A percentile compares a stretch with the other conserved stretches of the same genome.
phyloP scores from a whole-genome alignment of 2,113 vertebrate genomes.

The Sula dactylatra region DNA sequence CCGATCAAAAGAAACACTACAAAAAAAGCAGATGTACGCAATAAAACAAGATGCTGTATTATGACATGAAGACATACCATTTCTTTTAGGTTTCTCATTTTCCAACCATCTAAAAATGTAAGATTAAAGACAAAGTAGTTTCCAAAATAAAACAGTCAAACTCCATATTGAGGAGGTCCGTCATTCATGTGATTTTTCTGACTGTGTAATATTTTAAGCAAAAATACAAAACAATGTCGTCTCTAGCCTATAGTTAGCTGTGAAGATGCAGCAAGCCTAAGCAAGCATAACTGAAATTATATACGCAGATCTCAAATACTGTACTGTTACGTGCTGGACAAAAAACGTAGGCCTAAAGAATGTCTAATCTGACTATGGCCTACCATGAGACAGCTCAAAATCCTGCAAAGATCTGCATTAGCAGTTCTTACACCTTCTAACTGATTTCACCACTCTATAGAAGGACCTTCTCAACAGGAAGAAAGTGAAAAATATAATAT shows the following conservation, averaged over 20 bases:
- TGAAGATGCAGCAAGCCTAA: not conserved
- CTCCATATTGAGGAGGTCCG: not conserved
- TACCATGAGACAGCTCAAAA: not conserved
- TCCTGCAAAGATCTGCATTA: not conserved
- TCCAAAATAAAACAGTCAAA: not conserved
- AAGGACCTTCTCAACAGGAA: not conserved
- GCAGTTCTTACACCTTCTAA: not conserved
- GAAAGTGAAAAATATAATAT: not conserved
- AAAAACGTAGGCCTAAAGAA: not conserved
- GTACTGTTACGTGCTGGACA: not conserved
- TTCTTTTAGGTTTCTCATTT: not conserved
- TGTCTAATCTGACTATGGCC: not conserved
- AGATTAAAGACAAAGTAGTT: not conserved
- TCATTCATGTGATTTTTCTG: not conserved
- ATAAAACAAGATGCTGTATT: not conserved
- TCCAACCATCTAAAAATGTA: not conserved
- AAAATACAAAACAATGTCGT: not conserved
- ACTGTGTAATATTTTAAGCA: not conserved
- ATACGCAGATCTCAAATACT: not conserved
- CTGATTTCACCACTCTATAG: not conserved
- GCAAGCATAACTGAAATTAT: not conserved
- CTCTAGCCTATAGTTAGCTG: not conserved
- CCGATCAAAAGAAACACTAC: constrained; percentile 98
- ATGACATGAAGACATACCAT: not conserved
- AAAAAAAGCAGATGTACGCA: constrained; percentile 51